Evolutionary conservation across 2,797 vertebrate genomes (phyloP).

Genomic region (Pangasius djambal): DNA sequence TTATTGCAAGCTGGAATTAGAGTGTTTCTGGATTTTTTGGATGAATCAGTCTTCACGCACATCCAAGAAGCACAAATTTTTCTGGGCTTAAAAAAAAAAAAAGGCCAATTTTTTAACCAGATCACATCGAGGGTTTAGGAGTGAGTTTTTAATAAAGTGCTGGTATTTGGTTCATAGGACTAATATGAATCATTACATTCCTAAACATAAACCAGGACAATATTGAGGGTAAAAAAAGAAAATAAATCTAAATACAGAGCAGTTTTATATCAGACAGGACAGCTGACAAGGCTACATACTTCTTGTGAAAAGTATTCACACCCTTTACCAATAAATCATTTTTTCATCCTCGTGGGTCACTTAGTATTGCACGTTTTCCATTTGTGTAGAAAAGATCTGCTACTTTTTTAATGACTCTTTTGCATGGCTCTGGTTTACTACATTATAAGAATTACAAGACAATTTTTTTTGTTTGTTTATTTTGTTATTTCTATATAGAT

Average conservation of each 20-base stretch:
- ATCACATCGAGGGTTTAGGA: neutral
- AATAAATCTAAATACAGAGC: neutral
- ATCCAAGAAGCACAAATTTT: slow-evolving; percentile 12
- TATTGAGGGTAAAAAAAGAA: neutral
- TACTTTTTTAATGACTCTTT: neutral
- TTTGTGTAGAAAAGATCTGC: neutral
- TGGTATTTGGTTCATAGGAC: neutral
- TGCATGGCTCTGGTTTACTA: neutral
- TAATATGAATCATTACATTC: neutral
- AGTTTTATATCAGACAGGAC: neutral
- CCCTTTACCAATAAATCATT: neutral
- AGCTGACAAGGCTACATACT: neutral
- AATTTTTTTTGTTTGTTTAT: no score
- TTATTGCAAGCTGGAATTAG: slow-evolving; percentile 3
- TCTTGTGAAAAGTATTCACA: neutral
- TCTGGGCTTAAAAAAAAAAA: neutral
- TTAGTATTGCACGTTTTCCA: neutral
- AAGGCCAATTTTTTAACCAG: neutral
- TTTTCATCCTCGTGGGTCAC: neutral
- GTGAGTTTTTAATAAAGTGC: neutral
- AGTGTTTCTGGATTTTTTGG: neutral
- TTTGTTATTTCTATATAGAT: neutral
- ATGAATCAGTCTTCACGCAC: neutral
- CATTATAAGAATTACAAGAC: neutral
- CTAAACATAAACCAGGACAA: neutral